Percentiles rank a stretch among this genome's conserved stretches.
phyloP scores from a whole-genome alignment of 1,140 invertebrate genomes.

The Trypoxylus dichotomus region DNA sequence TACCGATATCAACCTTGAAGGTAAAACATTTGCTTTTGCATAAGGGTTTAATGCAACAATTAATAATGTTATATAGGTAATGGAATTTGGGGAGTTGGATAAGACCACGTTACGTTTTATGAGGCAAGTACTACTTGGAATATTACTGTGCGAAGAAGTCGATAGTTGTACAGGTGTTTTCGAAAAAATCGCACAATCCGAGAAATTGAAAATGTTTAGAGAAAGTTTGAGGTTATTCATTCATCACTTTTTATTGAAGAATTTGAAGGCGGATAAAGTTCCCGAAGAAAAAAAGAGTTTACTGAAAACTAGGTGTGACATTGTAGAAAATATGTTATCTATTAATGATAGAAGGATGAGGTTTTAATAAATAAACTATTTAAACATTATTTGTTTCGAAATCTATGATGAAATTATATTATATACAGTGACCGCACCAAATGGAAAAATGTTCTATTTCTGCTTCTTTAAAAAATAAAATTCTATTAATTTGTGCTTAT shows the following conservation, averaged over 20 bases:
- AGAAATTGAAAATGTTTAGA: constrained; percentile 71
- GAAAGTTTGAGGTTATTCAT: constrained; percentile 79
- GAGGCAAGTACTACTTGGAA: constrained; percentile 68
- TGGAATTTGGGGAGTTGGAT: constrained; percentile 80
- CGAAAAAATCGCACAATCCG: constrained; percentile 63
- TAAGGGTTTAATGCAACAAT: constrained; percentile 33
- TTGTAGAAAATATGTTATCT: constrained; percentile 61
- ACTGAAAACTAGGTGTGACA: constrained; percentile 57
- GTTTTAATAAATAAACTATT: background rate
- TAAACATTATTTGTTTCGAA: background rate
- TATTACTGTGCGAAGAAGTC: constrained; percentile 66
- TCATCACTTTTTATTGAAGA: constrained; percentile 75
- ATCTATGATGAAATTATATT: too few species aligned
- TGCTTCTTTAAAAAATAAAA: too few species aligned
- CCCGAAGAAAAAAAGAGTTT: constrained; percentile 57
- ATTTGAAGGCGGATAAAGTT: constrained; percentile 57
- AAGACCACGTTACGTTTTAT: constrained; percentile 70
- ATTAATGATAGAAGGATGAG: constrained; percentile 29
- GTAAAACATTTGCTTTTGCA: constrained; percentile 56
- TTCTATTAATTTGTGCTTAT: too few species aligned
- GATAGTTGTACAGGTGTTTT: constrained; percentile 67
- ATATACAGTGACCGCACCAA: too few species aligned
- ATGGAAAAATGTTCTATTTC: too few species aligned
- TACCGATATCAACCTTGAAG: constrained; percentile 86
- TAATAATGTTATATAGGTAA: constrained; percentile 57